Evolutionary conservation across 2,888 invertebrate genomes (phyloP).

Genomic region (Polyploca ridens): DNA sequence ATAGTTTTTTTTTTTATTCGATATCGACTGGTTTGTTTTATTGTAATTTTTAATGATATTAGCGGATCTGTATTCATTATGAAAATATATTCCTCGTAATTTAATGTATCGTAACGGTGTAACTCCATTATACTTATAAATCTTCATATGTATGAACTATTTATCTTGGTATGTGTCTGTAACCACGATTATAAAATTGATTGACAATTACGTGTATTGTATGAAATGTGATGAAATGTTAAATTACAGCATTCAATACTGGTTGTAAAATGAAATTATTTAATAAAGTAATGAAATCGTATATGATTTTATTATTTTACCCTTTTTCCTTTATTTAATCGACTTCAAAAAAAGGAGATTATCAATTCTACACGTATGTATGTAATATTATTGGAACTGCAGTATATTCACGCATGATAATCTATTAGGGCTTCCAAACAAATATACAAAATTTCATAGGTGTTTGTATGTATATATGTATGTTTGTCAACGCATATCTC

Average conservation of each 20-base stretch:
- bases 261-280: conserved; percentile 83
- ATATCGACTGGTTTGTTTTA: conserved; percentile 61
- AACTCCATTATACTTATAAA: conserved; percentile 59
- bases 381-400: no score
- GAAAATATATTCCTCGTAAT: conserved; percentile 58
- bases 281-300: conserved; percentile 79
- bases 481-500: no score
- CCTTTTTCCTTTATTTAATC: no score
- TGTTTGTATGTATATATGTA: no score
- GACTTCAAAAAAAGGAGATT: no score
- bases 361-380: no score
- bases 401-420: no score
- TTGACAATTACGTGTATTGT: conserved; percentile 66
- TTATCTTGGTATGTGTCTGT: conserved; percentile 73
- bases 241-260: conserved; percentile 79
- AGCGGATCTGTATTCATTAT: conserved; percentile 53
- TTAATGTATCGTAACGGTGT: conserved; percentile 54
- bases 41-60: conserved; percentile 44
- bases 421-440: no score
- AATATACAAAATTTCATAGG: no score
- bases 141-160: conserved; percentile 55
- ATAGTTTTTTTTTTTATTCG: conserved; percentile 57
- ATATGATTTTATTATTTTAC: conserved; percentile 17
- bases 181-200: conserved; percentile 67
- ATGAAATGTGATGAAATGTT: conserved; percentile 76